Percentiles rank a stretch among this genome's conserved stretches.
These are phyloP conservation scores for Myrmecobius fasciatus DNA, from an alignment of 2,113 vertebrate species.

Conservation along the genomic window DNA sequence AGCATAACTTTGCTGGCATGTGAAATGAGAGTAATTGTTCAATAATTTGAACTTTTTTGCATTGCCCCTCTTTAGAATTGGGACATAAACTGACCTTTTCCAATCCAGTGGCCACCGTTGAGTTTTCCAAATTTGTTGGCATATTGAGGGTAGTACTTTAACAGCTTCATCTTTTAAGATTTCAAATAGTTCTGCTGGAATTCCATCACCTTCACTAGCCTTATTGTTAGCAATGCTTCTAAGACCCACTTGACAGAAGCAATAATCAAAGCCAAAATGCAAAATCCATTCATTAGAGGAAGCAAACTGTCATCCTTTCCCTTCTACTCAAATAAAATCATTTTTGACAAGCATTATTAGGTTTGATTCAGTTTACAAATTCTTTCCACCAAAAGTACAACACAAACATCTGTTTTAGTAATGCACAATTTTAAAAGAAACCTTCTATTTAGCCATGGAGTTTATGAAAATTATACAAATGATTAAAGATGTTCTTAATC, in stretches of 20 bases:
- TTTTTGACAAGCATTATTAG: slow-evolving; percentile 58
- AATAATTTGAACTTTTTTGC: background rate
- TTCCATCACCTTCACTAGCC: background rate
- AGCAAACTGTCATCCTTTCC: slow-evolving; percentile 26
- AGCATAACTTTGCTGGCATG: background rate
- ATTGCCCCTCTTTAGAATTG: background rate
- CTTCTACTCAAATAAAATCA: slow-evolving; percentile 53
- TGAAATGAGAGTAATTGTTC: background rate
- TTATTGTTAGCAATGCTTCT: background rate
- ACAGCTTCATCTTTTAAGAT: background rate
- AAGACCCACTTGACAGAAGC: background rate
- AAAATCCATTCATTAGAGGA: slow-evolving; percentile 21
- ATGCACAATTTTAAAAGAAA: slow-evolving; percentile 53
- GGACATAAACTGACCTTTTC: background rate
- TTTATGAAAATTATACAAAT: slow-evolving; percentile 37
- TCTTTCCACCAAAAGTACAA: slow-evolving; percentile 45
- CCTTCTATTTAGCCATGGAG: slow-evolving; percentile 37
- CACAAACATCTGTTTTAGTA: slow-evolving; percentile 54
- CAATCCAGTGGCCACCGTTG: background rate
- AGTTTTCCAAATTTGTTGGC: background rate
- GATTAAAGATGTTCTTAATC: slow-evolving; percentile 49
- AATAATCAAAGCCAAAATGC: slow-evolving; percentile 27
- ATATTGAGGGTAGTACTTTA: background rate
- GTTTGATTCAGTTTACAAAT: slow-evolving; percentile 55
- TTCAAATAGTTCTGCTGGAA: background rate